Conservation (phyloP, 2,113 vertebrate genomes). For the Ctenomys sociabilis region DNA sequence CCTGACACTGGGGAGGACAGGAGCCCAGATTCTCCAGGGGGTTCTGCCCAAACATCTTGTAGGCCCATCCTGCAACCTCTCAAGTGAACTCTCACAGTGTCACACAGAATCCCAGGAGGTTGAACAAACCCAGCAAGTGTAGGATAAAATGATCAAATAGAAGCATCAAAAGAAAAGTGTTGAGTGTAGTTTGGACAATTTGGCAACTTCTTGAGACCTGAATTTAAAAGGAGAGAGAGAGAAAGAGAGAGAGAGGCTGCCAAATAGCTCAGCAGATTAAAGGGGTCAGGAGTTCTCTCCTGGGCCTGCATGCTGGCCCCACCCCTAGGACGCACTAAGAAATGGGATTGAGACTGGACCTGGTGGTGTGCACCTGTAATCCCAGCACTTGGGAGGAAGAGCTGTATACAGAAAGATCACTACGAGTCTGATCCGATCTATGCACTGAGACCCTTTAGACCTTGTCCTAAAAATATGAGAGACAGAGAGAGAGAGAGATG, state of each 20-base stretch:
- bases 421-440: no score
- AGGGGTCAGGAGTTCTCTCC: no score
- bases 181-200: neutral
- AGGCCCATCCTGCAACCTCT: neutral
- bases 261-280: no score
- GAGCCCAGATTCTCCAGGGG: neutral
- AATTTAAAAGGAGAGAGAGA: neutral
- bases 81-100: neutral
- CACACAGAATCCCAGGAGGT: neutral
- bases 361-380: no score
- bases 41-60: neutral
- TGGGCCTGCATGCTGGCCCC: no score
- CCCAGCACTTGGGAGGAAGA: no score
- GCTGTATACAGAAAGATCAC: no score
- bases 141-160: neutral
- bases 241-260: fast-evolving
- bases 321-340: no score
- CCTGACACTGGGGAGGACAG: neutral
- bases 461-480: no score
- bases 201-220: neutral
- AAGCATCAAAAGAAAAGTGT: neutral
- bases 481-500: no score
- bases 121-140: neutral
- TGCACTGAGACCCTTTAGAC: no score
- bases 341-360: no score